These are phyloP conservation scores for Tetranychus piercei DNA, from an alignment of 2,888 invertebrate genomes.

Conservation along the genomic window DNA sequence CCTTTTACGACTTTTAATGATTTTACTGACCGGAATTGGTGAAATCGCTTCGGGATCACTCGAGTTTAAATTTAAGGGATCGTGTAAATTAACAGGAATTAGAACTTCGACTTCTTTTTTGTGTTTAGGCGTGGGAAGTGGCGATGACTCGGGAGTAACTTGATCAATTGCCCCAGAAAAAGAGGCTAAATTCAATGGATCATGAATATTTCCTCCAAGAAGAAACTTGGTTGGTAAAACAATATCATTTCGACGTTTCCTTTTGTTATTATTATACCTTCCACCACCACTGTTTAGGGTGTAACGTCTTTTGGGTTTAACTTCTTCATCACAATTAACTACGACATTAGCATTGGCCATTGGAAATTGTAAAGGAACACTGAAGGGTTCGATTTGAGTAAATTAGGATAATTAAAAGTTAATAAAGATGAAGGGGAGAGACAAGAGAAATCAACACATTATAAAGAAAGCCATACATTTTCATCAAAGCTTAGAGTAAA, in stretches of 20 bases:
- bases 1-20: conserved; percentile 1
- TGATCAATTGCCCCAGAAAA: conserved; percentile 37
- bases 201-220: conserved; percentile 81
- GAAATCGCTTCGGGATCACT: conserved; percentile 30
- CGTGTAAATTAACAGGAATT: conserved; percentile 75
- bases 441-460: no score
- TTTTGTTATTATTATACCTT: conserved; percentile 6
- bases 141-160: conserved; percentile 80
- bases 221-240: conserved; percentile 53
- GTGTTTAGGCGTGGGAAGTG: conserved; percentile 60
- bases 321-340: not conserved
- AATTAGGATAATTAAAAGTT: no score
- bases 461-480: no score
- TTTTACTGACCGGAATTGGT: not conserved
- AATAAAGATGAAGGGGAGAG: no score
- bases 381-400: no score
- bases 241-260: conserved; percentile 31
- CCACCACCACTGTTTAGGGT: not conserved
- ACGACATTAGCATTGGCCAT: not conserved
- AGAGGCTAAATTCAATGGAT: conserved; percentile 81
- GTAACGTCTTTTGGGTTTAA: not conserved
- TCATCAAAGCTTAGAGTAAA: no score
- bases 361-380: no score
- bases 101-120: conserved; percentile 53
- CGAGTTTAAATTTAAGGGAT: conserved; percentile 58